These are phyloP conservation scores for Rhinella marina DNA, from an alignment of 2,797 vertebrate species.

Conservation along the genomic window DNA sequence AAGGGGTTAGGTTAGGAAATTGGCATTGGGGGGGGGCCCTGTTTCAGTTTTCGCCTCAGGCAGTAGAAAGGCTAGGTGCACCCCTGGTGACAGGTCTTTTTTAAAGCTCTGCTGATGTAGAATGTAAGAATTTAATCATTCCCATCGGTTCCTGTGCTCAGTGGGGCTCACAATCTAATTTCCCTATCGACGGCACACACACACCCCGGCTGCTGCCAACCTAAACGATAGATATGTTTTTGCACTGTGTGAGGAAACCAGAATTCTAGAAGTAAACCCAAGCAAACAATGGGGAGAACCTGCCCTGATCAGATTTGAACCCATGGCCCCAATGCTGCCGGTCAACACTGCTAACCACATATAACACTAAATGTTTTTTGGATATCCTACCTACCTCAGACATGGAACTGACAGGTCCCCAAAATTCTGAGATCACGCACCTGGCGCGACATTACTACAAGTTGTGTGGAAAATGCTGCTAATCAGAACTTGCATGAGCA, in stretches of 20 bases:
- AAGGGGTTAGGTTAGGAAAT: too few species aligned
- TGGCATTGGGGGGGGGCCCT: too few species aligned
- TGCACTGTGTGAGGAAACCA: neutral
- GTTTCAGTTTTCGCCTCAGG: too few species aligned
- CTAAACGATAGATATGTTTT: slow-evolving; percentile 1
- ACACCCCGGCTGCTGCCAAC: neutral
- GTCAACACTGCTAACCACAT: neutral
- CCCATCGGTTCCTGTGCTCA: slow-evolving; percentile 7
- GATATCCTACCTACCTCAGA: neutral
- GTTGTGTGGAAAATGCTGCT: neutral
- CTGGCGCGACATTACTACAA: too few species aligned
- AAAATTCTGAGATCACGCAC: neutral
- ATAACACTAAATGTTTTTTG: neutral
- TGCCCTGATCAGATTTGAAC: neutral
- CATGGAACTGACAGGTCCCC: neutral
- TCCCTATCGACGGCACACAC: neutral
- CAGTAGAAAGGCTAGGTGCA: too few species aligned
- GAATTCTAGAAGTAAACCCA: neutral
- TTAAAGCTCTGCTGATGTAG: neutral
- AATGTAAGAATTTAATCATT: neutral
- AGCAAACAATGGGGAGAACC: neutral
- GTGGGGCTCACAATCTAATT: slow-evolving; percentile 3
- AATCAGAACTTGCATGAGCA: slow-evolving; percentile 6
- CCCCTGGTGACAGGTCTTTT: too few species aligned
- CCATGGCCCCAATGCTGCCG: neutral